Conservation (phyloP, 1,140 invertebrate genomes). For the Vollenhovia emeryi region DNA sequence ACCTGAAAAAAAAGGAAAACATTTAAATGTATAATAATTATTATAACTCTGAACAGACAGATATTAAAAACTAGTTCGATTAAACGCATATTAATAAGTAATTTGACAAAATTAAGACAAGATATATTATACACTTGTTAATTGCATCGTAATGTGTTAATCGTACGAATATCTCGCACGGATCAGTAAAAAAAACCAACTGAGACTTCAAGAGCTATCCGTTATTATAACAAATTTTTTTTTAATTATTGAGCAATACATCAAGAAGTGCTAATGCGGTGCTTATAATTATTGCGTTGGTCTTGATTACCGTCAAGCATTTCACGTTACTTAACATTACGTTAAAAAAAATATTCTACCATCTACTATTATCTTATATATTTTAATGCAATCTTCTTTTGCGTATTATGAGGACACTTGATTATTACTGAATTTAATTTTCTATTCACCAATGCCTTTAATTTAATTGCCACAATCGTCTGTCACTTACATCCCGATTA, state of each 20-base stretch:
- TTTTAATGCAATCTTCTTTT: slow-evolving; percentile 15
- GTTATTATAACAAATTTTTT: neutral
- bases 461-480: slow-evolving; percentile 44
- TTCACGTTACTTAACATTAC: slow-evolving; percentile 31
- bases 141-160: slow-evolving; percentile 37
- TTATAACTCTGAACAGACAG: slow-evolving; percentile 37
- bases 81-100: slow-evolving; percentile 55
- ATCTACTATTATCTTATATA: neutral
- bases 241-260: neutral
- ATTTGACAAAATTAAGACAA: slow-evolving; percentile 31
- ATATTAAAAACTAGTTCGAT: slow-evolving; percentile 51
- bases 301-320: slow-evolving; percentile 43
- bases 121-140: slow-evolving; percentile 37
- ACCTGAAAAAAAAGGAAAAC: slow-evolving; percentile 70
- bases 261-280: neutral
- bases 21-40: slow-evolving; percentile 60
- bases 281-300: slow-evolving; percentile 29
- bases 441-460: slow-evolving; percentile 6
- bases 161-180: slow-evolving; percentile 8
- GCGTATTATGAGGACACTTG: neutral
- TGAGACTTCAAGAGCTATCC: neutral
- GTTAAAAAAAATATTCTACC: slow-evolving; percentile 11
- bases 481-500: slow-evolving; percentile 15
- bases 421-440: neutral
- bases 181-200: slow-evolving; percentile 30